phyloP scores from a whole-genome alignment of 2,113 vertebrate species.

The Malurus alboscapulatus region DNA sequence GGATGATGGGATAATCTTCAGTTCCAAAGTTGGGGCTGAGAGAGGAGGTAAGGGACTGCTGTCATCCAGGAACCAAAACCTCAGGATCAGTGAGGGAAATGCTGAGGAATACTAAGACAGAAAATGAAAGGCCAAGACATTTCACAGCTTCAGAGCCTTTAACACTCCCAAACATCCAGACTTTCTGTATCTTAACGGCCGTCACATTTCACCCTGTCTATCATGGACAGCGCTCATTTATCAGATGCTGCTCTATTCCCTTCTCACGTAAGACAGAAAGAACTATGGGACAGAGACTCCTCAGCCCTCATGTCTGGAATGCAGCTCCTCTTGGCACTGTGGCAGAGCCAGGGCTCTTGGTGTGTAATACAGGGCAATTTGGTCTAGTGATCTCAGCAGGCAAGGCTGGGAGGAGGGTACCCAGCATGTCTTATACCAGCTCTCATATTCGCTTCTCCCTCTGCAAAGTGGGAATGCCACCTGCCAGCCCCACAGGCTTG shows the following conservation, averaged over 20 bases:
- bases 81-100: not conserved
- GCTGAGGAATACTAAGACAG: not conserved
- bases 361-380: not conserved
- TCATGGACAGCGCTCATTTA: rapidly evolving
- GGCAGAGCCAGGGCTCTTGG: not conserved
- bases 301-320: not conserved
- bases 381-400: constrained; percentile 43
- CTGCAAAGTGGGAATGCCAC: constrained; percentile 13
- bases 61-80: not conserved
- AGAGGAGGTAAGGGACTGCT: not conserved
- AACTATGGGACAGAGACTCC: not conserved
- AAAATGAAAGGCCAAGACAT: not conserved
- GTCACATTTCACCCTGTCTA: not conserved
- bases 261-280: not conserved
- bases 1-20: not conserved
- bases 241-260: not conserved
- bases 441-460: constrained; percentile 20
- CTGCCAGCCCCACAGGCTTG: constrained; percentile 49
- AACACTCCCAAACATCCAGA: not conserved
- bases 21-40: not conserved
- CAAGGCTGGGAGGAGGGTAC: not conserved
- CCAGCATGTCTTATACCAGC: not conserved
- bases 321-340: not conserved
- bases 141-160: rapidly evolving
- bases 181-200: not conserved